Base-by-base conservation (phyloP, 2,797 vertebrate species). In the Myotis pilosus region DNA sequence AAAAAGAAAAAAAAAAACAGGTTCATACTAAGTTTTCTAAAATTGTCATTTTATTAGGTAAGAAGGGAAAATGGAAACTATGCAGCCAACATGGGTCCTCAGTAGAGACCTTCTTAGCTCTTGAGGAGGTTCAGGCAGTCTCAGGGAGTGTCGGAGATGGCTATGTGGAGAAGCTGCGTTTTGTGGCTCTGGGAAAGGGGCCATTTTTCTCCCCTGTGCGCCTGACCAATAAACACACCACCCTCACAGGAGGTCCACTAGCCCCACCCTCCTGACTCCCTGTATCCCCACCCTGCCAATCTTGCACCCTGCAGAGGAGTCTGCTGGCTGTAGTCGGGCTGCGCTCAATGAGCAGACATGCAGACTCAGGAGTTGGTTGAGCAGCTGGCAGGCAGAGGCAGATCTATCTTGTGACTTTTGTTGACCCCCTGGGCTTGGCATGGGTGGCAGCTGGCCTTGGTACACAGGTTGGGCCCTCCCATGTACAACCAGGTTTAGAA, bases 21-120 rank as follows among this genome's bases (percentile, higher is more conserved):
- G 38, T 64, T n/a, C 19, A 28, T 92, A 94, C 68, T 81, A 96
- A 93, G 36, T 91, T 94, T 91, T 64, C 8, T 69, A 60, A 84
- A 72, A 38, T 72, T 76, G 30, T 81, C 41, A 92, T 80, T 60
- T 75, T 78, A 71, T 74, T 41, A 91, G 44, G 62, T 55, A 93
- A 81, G 51, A 92, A 68, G 36, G 36, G 19, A 81, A 90, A 91
- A 87, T 83, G 57, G 87, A 94, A 85, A 76, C 47, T 51, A 22
- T 76, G 47, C 30, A 76, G 47, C 47, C 74, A 76, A 19, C 47
- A 33, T n/a, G 47, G 19, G 19, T 30, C 30, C 47, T 13, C 74
- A 51, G 19, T 51, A 6, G 22, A 71, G 69, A 41, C 69, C 25
- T 71, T 41, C 22, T 71, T 71, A 38, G 47, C 74, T 51, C 47